Evolutionary conservation across 2,113 vertebrate genomes (phyloP).

Genomic region (Monarcha castaneiventris): DNA sequence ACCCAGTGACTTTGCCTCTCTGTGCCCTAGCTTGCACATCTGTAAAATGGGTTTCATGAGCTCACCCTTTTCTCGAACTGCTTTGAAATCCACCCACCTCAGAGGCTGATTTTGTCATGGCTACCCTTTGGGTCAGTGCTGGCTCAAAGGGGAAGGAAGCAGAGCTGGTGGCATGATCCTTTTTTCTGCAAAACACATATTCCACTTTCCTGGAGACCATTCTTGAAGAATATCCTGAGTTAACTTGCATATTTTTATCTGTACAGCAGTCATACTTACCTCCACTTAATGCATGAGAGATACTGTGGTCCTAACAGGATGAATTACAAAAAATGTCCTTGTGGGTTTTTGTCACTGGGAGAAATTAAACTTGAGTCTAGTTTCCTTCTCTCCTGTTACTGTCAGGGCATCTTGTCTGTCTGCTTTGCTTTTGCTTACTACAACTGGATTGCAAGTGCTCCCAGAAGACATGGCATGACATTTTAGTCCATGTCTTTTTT

Average conservation of each 20-base stretch:
- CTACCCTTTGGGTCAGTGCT: neutral
- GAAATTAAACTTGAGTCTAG: neutral
- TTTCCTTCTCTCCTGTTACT: neutral
- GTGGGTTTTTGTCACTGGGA: neutral
- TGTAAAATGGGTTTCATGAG: neutral
- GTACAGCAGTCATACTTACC: neutral
- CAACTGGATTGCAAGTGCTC: neutral
- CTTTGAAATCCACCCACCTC: neutral
- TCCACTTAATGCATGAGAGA: neutral
- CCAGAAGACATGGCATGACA: neutral
- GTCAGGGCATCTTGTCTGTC: neutral
- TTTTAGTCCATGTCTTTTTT: neutral
- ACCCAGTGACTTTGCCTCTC: neutral
- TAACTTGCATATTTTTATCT: neutral
- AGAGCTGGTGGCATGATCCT: neutral
- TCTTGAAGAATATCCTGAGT: neutral
- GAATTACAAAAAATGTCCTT: neutral
- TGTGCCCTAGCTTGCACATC: neutral
- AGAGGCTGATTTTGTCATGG: neutral
- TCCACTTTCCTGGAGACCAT: neutral
- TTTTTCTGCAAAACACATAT: neutral
- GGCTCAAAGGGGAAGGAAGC: neutral
- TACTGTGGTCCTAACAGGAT: neutral
- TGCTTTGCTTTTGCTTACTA: neutral
- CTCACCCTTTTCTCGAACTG: neutral